Evolutionary conservation across 2,797 vertebrate genomes (phyloP).

Genomic region (Eremophila alpestris): DNA sequence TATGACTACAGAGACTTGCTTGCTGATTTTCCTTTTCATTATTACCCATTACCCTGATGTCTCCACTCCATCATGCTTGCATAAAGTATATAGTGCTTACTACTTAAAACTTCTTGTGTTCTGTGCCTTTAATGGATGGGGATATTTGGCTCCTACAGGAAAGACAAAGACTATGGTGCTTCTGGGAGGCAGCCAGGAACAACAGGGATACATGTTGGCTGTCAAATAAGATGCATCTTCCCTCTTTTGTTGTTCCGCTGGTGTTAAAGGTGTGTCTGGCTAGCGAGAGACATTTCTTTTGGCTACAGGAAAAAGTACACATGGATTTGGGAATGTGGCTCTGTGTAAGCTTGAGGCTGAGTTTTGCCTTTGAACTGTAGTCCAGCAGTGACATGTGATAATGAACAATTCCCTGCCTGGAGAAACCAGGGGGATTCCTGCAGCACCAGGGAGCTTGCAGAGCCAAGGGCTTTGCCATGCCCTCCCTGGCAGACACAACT

Average conservation of each 20-base stretch:
- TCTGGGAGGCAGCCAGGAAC: background rate
- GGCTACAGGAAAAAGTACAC: background rate
- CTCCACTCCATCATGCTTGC: background rate
- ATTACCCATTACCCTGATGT: constrained; percentile 40
- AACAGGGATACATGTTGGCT: background rate
- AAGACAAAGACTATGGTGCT: background rate
- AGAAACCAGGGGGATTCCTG: background rate
- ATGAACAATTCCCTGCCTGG: background rate
- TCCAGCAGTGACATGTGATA: too few species aligned
- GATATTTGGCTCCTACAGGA: background rate
- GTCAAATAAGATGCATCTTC: background rate
- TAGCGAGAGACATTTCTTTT: background rate
- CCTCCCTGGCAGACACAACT: background rate
- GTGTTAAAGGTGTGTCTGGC: background rate
- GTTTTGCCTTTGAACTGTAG: background rate
- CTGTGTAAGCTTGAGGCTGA: background rate
- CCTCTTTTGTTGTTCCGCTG: background rate
- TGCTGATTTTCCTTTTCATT: constrained; percentile 51
- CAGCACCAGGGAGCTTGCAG: background rate
- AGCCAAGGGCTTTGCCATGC: background rate
- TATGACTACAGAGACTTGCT: constrained; percentile 24
- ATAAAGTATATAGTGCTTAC: background rate
- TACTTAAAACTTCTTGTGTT: background rate
- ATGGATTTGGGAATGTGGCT: background rate
- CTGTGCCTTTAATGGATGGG: background rate